Evolutionary conservation across 2,888 invertebrate species (phyloP).

Genomic region (Caenorhabditis imperialis): DNA sequence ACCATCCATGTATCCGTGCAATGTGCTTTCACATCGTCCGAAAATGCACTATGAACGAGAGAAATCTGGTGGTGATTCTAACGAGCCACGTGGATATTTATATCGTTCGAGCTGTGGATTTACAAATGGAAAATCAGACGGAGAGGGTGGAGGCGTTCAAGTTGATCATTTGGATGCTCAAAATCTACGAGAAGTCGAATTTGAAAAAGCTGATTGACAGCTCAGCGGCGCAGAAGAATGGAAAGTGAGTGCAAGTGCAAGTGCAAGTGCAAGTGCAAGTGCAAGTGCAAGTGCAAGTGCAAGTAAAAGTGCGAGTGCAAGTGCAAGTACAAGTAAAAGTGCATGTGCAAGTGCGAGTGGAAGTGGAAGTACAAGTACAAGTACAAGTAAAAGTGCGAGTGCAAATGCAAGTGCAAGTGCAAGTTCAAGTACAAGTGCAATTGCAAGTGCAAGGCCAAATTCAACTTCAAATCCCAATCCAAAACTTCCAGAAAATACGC

Average conservation of each 20-base stretch:
- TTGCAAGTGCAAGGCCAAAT: too few species aligned
- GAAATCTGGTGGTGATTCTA: slow-evolving; percentile 60
- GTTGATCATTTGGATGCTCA: slow-evolving; percentile 85
- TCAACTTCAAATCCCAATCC: too few species aligned
- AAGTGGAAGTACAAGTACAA: too few species aligned
- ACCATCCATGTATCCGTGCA: slow-evolving; percentile 64
- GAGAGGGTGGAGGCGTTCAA: slow-evolving; percentile 93
- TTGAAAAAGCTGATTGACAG: slow-evolving; percentile 59
- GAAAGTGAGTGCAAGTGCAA: too few species aligned
- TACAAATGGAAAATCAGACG: slow-evolving; percentile 86
- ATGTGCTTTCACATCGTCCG: slow-evolving; percentile 63
- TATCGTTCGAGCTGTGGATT: slow-evolving; percentile 86
- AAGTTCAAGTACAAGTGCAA: too few species aligned
- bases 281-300: too few species aligned
- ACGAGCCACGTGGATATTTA: slow-evolving; percentile 66
- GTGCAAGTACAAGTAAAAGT: too few species aligned
- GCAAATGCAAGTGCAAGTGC: too few species aligned
- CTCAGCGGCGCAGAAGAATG: slow-evolving; percentile 46
- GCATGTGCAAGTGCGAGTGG: too few species aligned
- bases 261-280: too few species aligned
- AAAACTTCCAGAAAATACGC: slow-evolving; percentile 56
- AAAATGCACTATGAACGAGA: slow-evolving; percentile 54
- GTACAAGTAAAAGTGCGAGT: too few species aligned
- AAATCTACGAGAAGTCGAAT: slow-evolving; percentile 60
- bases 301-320: too few species aligned